Base-by-base conservation (phyloP, 1,140 invertebrate genomes). In the Drosophila lowei region DNA sequence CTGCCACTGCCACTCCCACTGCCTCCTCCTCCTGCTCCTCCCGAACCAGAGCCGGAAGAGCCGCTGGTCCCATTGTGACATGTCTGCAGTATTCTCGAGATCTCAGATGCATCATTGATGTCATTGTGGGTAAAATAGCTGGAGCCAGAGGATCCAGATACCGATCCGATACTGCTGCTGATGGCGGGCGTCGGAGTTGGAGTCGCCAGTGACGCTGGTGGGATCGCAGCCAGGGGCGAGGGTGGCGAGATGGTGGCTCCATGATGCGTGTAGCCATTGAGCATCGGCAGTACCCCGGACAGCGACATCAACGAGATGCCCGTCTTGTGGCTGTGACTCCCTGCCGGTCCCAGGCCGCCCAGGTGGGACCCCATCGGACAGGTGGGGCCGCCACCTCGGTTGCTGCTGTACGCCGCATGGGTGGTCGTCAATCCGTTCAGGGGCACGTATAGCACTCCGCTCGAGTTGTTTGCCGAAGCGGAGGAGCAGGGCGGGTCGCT, bases 31-130 rank as follows among this genome's bases (percentile, higher is more conserved):
- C 67, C 23, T 41, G n/a, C 18, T 11, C 1, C 42, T 23, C 13
- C 59, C 42, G 30, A 50, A 46, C 18, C 55, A n/a, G 6, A 47
- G 6, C 46, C 46, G 50, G 11, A 54, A 48, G 47, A 63, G 21
- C 13, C 41, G 55, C 55, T 74, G 63, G 72, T 71, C 42, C 83
- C 84, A 16, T 88, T 88, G 67, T 90, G 90, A 46, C 90, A 91
- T 30, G 90, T 90, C 56, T 91, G 91, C 23, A 91, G 61, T 30
- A 91, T 91, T 16, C 90, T 79, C 21, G 91, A 91, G 47, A 91
- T 91, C 63, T 91, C 90, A 7, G 90, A 89, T 21, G 90, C 89
- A 63, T 91, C 91, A 56, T 91, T 91, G 23, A 91, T 90, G 58
- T 91, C 90, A 41, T 90, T 91, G 58, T 90, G 90, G 53, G 66